These are phyloP conservation scores for Scaptomyza flava DNA, from an alignment of 2,888 invertebrate species.

Conservation along the genomic window DNA sequence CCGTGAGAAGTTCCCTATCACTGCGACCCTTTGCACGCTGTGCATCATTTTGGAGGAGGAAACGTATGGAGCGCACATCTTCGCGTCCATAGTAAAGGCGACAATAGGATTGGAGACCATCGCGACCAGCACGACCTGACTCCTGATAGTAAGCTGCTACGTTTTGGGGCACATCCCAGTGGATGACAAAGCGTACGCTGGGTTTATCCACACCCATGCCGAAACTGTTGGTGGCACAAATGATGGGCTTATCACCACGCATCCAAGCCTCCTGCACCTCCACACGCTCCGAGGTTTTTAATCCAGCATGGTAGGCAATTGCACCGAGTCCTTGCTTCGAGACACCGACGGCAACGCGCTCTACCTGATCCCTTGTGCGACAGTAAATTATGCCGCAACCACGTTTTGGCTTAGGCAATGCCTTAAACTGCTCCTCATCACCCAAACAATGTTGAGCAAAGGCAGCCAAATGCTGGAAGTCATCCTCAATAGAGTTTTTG, in stretches of 20 bases:
- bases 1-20: slow-evolving; percentile 85
- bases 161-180: slow-evolving; percentile 98
- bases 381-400: slow-evolving; percentile 97
- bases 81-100: slow-evolving; percentile 94
- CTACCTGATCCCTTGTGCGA: slow-evolving; percentile 95
- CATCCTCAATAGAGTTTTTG: slow-evolving; percentile 93
- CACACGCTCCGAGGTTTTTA: slow-evolving; percentile 90
- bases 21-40: slow-evolving; percentile 81
- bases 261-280: slow-evolving; percentile 97
- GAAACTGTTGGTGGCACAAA: slow-evolving; percentile 98
- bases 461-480: slow-evolving; percentile 91
- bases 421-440: slow-evolving; percentile 78
- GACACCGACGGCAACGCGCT: slow-evolving; percentile 91
- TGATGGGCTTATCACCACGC: slow-evolving; percentile 93
- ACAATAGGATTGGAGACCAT: slow-evolving; percentile 94
- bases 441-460: slow-evolving; percentile 89
- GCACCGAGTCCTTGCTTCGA: slow-evolving; percentile 89
- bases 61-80: slow-evolving; percentile 93
- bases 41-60: slow-evolving; percentile 90
- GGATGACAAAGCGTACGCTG: slow-evolving; percentile 96
- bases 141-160: slow-evolving; percentile 96
- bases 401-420: slow-evolving; percentile 77
- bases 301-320: slow-evolving; percentile 95
- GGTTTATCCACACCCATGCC: slow-evolving; percentile 99
- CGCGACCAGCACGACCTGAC: slow-evolving; percentile 93